Conservation (phyloP, 2,797 vertebrate genomes). For the Glyptemys insculpta region DNA sequence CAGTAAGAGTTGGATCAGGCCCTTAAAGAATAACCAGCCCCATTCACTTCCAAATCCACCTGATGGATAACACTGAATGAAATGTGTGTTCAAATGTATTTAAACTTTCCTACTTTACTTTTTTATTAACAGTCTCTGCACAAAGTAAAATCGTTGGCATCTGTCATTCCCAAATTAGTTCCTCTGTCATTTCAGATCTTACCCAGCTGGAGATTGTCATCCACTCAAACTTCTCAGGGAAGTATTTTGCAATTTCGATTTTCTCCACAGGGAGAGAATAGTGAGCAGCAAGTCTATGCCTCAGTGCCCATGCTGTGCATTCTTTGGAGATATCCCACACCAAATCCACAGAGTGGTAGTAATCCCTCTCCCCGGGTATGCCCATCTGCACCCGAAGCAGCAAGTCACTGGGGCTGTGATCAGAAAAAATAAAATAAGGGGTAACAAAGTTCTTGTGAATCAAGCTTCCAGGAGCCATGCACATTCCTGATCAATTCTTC, state of each 20-base stretch:
- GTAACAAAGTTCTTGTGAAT: neutral
- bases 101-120: neutral
- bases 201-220: slow-evolving; percentile 92
- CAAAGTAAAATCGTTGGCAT: neutral
- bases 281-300: slow-evolving; percentile 83
- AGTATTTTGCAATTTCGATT: slow-evolving; percentile 93
- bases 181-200: slow-evolving; percentile 41
- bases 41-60: neutral
- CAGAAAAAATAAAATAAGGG: neutral
- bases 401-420: slow-evolving; percentile 84
- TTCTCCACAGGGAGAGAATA: slow-evolving; percentile 89
- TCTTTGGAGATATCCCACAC: slow-evolving; percentile 90
- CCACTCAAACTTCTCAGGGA: slow-evolving; percentile 91
- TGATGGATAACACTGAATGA: neutral
- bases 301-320: slow-evolving; percentile 83
- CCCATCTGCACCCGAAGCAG: slow-evolving; percentile 88
- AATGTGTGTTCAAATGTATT: accelerated
- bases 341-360: slow-evolving; percentile 85
- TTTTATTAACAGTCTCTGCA: neutral
- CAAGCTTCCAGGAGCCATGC: neutral
- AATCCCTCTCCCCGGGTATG: slow-evolving; percentile 87
- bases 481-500: neutral
- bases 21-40: neutral
- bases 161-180: neutral
- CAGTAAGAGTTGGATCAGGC: neutral